Evolutionary conservation across 37 sponge, comb jelly and placozoan species (phyloP), one percentile per base, ranked within the genome.

Genomic region (Aplysina aerophoba): DNA sequence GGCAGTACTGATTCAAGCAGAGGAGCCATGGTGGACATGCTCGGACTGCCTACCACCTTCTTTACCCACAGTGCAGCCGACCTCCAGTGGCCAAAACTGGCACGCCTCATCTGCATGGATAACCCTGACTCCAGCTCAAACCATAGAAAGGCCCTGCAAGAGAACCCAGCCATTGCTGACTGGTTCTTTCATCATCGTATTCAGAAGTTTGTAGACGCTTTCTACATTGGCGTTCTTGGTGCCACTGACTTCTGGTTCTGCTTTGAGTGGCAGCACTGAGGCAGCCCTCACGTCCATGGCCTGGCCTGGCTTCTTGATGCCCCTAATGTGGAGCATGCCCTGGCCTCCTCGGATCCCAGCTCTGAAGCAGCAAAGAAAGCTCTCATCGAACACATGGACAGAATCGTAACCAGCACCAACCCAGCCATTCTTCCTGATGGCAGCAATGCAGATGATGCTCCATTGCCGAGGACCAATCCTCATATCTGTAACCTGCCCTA

Each of bases 11-110:
- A 79, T 40, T 55, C 20, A 78, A 34, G 40, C 90, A 90, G 36
- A 53, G 90, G 31, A 80, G 75, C 83, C 62, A 88, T 88, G 88
- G 78, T 82, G 8, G 83, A 88, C 83, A 82, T 63, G 15, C 82
- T 90, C 41, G 86, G 90, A 0, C 82, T 85, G 35, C 89, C 84
- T 20, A 83, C 88, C 3, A 55, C 83, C 15, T 88, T 83, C 35
- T 85, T 90, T 65, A 90, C 82, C 0, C 90, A 85, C 82, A 90
- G 90, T 85, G 86, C 86, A 25, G 90, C 90, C 50, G 90, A 90
- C 53, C 73, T 81, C n/a, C 87, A 90, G 73, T 88, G 89, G 84
- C 89, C 84, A 74, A 84, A 83, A 50, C 69, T 88, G 35, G 89
- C 89, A 30, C 66, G 33, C 21, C 83, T 90, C 24, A 64, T 86